Conservation (phyloP, 1,140 invertebrate species). For the Agrypnia vestita region DNA sequence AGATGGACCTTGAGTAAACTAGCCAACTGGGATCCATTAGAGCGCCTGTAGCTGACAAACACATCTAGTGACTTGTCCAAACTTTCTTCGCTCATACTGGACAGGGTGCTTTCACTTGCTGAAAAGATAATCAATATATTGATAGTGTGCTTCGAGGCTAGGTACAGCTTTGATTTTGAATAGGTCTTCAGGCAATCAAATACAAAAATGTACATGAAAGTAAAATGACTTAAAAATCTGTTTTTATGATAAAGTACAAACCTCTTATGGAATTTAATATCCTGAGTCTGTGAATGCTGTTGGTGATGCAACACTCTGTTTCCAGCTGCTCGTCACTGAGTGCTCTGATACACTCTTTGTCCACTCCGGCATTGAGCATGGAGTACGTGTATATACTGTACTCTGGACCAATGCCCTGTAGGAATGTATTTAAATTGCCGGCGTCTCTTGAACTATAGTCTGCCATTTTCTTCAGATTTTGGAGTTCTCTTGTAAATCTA, state of each 20-base stretch:
- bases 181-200: too few species aligned
- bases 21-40: slow-evolving; percentile 98
- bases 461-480: slow-evolving; percentile 96
- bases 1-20: slow-evolving; percentile 95
- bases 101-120: slow-evolving; percentile 76
- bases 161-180: neutral
- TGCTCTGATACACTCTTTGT: slow-evolving; percentile 85
- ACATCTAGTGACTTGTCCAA: slow-evolving; percentile 94
- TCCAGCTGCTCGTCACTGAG: slow-evolving; percentile 93
- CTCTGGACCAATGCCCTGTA: slow-evolving; percentile 90
- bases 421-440: slow-evolving; percentile 92
- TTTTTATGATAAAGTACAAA: slow-evolving; percentile 63
- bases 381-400: slow-evolving; percentile 98
- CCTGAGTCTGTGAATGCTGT: slow-evolving; percentile 94
- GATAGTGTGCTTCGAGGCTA: neutral
- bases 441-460: slow-evolving; percentile 97
- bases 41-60: slow-evolving; percentile 98
- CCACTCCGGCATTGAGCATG: slow-evolving; percentile 96
- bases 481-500: slow-evolving; percentile 93
- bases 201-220: too few species aligned
- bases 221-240: neutral
- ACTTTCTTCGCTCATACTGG: slow-evolving; percentile 81
- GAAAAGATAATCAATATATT: slow-evolving; percentile 61
- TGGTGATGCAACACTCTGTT: slow-evolving; percentile 91
- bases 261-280: slow-evolving; percentile 92